Evolutionary conservation across 2,113 vertebrate species (phyloP), one percentile per base, ranked within the genome.

Genomic region (Baryphthengus martii): DNA sequence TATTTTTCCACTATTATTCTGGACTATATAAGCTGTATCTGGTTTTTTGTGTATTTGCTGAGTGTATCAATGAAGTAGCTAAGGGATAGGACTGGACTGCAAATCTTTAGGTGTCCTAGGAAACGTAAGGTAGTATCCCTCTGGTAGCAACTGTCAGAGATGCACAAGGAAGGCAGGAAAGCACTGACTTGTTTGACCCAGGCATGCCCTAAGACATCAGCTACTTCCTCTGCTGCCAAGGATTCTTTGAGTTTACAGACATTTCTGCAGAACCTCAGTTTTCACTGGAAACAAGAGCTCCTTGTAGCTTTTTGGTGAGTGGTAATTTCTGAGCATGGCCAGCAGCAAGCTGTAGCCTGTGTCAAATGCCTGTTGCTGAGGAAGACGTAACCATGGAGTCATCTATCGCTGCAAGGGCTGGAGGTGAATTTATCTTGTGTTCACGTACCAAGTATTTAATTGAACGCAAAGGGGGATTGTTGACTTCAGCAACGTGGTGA

Each of bases 381-480:
- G 45, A 49, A 33, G 63, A 33, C 1, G 4, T 26, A 70, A 28
- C 59, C 56, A 39, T 0, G 2, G 1, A 2, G 45, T 0, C 3
- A 0, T 17, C 23, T 63, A 19, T 81, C 2, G 0, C 40, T 53
- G 56, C 52, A 21, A n/a, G 47, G 52, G 17, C 42, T 63, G 70
- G 33, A 66, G 63, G 37, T 77, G 68, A 81, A 17, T 40, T 78
- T 68, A 31, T 26, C 45, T 66, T 11, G 9, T 39, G 72, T 74
- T 79, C 52, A 25, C 0, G 6, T 4, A 26, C 37, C 45, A 44
- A 45, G 15, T 62, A n/a, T 87, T 74, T 28, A 42, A 81, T 4
- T 31, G 58, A 75, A 85, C 39, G 16, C 35, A 58, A 56, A 85
- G 55, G 26, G 16, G 1, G 24, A 25, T 37, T 3, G 1, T 21